phyloP scores from a whole-genome alignment of 2,888 invertebrate genomes.

The Parochlus steinenii region DNA sequence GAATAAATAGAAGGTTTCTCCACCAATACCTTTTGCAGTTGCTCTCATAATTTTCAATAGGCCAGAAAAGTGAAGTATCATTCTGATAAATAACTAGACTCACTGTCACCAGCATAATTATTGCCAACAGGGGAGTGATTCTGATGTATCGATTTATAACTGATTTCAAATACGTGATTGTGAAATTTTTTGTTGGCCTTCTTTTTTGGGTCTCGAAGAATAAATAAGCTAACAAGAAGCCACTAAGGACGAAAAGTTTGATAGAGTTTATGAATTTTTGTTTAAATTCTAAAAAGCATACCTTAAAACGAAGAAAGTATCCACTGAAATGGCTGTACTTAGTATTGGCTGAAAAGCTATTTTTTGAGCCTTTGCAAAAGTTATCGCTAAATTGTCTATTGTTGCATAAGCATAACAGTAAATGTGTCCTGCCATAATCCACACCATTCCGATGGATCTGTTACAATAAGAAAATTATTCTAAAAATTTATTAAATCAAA shows the following conservation, averaged over 20 bases:
- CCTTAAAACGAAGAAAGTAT: conserved; percentile 33
- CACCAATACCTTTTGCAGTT: conserved; percentile 34
- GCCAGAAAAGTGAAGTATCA: conserved; percentile 25
- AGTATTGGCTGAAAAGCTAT: conserved; percentile 27
- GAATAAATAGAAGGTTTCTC: conserved; percentile 32
- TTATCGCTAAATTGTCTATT: conserved; percentile 25
- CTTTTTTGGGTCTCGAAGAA: conserved; percentile 16
- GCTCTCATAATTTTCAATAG: conserved; percentile 26
- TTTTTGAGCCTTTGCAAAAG: conserved; percentile 24
- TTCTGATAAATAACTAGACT: conserved; percentile 27
- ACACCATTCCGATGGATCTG: conserved; percentile 33
- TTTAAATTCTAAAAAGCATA: conserved; percentile 15
- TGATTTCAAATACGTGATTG: conserved; percentile 13
- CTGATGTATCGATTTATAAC: conserved; percentile 28
- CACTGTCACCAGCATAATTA: conserved; percentile 26
- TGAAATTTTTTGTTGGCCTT: conserved; percentile 13
- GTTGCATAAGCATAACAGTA: conserved; percentile 28
- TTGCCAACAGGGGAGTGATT: conserved; percentile 17
- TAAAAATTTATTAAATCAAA: too few species aligned
- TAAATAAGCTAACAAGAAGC: conserved; percentile 14
- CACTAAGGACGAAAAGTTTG: conserved; percentile 12
- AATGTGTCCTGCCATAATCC: conserved; percentile 38
- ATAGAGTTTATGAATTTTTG: neutral
- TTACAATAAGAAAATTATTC: too few species aligned
- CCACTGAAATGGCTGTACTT: conserved; percentile 32